Base-by-base conservation (phyloP, 2,797 vertebrate genomes). In the Etheostoma nigrum region DNA sequence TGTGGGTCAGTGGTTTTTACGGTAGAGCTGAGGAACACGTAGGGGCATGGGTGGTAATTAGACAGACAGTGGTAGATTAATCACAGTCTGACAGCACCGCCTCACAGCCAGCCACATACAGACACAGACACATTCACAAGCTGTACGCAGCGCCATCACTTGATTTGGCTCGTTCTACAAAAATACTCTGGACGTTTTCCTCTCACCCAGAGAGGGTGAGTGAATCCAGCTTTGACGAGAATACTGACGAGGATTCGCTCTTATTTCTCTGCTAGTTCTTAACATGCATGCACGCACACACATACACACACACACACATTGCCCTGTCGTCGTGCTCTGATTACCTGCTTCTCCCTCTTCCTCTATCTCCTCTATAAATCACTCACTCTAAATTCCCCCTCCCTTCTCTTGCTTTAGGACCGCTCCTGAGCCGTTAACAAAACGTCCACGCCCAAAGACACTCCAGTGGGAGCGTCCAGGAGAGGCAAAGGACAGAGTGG, bases 21-120 rank as follows among this genome's bases (percentile, higher is more conserved):
- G 36, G 72, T 42, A 44, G 66, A 63, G 76, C 69, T 1, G 64
- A 64, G 73, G 78, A 89, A 85, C 83, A 78, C 23, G 33, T 72
- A 78, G 86, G 76, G 82, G 75, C 77, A 62, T 6, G 63, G 72
- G 68, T 66, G 90, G 89, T 93, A 93, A 95, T 95, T 93, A 95
- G 90, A 88, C 89, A 88, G 90, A 79, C 83, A 78, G 76, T 66
- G 87, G 83, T 86, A 88, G 86, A 93, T 91, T 93, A 91, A 93
- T 93, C 92, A 93, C 90, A 76, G 78, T 48, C 88, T 90, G 89
- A 84, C 88, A 86, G 84, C 49, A 5, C 63, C 62, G 62, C 71
- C 82, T 73, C 27, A 4, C 45, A 72, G 71, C 79, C 45, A 72
- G 71, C 79, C 74, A 52, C 84, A 83, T 80, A 74, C 78, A 76